A percentile compares a stretch with the other conserved stretches of the same genome.
Evolutionary conservation across 2,797 vertebrate species (phyloP).

Genomic region (Valencia hispanica): DNA sequence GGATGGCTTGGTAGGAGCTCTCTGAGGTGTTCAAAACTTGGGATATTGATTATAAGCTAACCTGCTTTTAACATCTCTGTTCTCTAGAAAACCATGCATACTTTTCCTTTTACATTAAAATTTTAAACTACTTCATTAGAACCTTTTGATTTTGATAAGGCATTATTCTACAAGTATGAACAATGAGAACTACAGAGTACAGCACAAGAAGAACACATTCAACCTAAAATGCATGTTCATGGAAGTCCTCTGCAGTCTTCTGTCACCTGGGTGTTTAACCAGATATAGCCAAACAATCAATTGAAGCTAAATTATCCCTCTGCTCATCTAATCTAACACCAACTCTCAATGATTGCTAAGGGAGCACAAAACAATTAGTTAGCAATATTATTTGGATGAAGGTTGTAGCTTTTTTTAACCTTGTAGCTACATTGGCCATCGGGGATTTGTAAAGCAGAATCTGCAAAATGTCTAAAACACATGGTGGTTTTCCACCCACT

Average conservation of each 20-base stretch:
- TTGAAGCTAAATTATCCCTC: conserved; percentile 1
- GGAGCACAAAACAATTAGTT: conserved; percentile 1
- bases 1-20: no score
- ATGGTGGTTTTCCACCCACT: not conserved
- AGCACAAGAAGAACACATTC: not conserved
- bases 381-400: conserved; percentile 1
- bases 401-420: not conserved
- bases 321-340: not conserved
- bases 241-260: not conserved
- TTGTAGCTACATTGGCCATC: not conserved
- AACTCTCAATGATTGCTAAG: not conserved
- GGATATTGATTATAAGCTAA: no score
- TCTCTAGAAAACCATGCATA: not conserved
- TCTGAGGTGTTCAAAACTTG: no score
- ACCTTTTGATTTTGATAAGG: not conserved
- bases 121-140: not conserved
- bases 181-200: not conserved
- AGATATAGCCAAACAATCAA: not conserved
- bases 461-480: conserved; percentile 1
- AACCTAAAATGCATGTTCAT: not conserved
- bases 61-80: no score
- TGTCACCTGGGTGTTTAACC: not conserved
- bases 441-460: not conserved
- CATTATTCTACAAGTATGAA: not conserved
- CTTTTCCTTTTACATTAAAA: not conserved